Evolutionary conservation across 2,888 invertebrate genomes (phyloP).

Genomic region (Drosophila melanosoma): DNA sequence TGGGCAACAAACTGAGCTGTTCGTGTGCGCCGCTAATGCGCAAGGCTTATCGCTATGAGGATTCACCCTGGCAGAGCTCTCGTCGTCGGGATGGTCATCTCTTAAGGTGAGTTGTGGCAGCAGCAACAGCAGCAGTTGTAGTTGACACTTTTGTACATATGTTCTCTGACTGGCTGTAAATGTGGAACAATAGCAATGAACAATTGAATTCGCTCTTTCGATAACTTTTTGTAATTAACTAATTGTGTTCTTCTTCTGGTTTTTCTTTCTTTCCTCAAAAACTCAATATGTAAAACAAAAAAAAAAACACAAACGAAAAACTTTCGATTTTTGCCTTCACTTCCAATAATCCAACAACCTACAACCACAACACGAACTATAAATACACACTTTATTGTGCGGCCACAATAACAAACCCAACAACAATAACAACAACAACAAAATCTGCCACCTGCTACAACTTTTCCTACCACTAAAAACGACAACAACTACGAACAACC

Average conservation of each 20-base stretch:
- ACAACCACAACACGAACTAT: constrained; percentile 37
- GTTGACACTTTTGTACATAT: constrained; percentile 30
- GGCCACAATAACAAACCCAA: constrained; percentile 34
- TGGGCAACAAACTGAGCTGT: constrained; percentile 99
- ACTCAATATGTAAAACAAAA: constrained; percentile 29
- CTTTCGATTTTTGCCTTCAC: constrained; percentile 46
- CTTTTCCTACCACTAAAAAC: constrained; percentile 48
- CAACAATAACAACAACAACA: constrained; percentile 33
- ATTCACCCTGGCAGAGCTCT: constrained; percentile 97
- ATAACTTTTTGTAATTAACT: constrained; percentile 69
- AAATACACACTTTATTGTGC: constrained; percentile 34
- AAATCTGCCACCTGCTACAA: constrained; percentile 63
- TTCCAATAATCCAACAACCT: constrained; percentile 50
- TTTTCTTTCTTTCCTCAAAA: constrained; percentile 65
- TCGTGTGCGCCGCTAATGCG: constrained; percentile 98
- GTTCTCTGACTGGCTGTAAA: constrained; percentile 48
- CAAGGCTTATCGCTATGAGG: constrained; percentile 98
- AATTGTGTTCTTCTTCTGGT: constrained; percentile 74
- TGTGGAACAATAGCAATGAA: constrained; percentile 36
- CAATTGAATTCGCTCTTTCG: constrained; percentile 69
- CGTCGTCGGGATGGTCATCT: constrained; percentile 94
- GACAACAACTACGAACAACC: constrained; percentile 49
- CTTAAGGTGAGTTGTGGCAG: constrained; percentile 88
- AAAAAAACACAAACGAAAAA: constrained; percentile 25
- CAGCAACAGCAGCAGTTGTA: constrained; percentile 11